These are phyloP conservation scores for Pachymerium ferrugineum DNA, from an alignment of 2,888 invertebrate genomes.

Conservation along the genomic window DNA sequence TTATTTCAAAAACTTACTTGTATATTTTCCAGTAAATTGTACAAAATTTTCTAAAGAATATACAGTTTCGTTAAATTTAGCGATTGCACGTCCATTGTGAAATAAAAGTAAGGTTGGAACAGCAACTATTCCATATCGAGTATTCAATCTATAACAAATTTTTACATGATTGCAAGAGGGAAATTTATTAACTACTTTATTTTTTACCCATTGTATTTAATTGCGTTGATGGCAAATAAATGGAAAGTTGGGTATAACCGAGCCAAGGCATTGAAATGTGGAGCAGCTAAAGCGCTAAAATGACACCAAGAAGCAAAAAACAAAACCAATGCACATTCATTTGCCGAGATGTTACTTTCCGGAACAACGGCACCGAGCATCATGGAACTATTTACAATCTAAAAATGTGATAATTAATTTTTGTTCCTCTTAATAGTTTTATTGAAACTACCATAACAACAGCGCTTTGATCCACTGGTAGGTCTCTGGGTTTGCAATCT, in stretches of 20 bases:
- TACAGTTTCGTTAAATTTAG: constrained; percentile 75
- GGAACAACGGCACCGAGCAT: constrained; percentile 61
- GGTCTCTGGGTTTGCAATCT: neutral
- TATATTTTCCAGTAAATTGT: constrained; percentile 69
- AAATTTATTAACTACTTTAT: neutral
- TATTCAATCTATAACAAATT: constrained; percentile 56
- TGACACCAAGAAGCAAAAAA: constrained; percentile 87
- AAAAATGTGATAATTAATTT: constrained; percentile 35
- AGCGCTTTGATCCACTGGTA: neutral
- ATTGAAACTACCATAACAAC: neutral
- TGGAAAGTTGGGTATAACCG: constrained; percentile 78
- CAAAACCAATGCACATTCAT: constrained; percentile 61
- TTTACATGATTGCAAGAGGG: neutral
- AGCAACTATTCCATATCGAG: constrained; percentile 84
- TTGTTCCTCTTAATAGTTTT: neutral
- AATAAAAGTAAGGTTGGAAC: constrained; percentile 83
- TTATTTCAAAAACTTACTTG: constrained; percentile 47
- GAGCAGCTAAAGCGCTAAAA: constrained; percentile 83
- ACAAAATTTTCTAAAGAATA: constrained; percentile 72
- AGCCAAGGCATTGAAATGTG: constrained; percentile 83
- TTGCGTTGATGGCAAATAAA: constrained; percentile 84
- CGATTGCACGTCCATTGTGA: constrained; percentile 78
- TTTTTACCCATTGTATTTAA: constrained; percentile 62
- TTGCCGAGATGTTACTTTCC: constrained; percentile 58
- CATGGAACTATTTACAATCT: constrained; percentile 66